Percentiles rank a stretch among this genome's conserved stretches.
phyloP scores from a whole-genome alignment of 2,888 invertebrate species.

The Achlya flavicornis region DNA sequence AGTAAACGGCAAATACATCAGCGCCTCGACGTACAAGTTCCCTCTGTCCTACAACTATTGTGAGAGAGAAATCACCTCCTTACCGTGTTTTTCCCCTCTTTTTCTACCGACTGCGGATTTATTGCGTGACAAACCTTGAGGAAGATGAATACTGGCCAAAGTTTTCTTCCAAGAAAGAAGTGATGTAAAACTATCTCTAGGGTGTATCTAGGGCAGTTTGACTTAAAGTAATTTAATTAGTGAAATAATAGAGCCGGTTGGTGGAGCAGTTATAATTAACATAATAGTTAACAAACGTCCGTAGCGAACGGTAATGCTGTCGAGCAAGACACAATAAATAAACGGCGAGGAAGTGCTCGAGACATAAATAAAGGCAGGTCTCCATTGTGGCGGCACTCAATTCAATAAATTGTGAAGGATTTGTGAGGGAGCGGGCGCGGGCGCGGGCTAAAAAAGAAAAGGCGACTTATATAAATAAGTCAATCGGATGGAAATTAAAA shows the following conservation, averaged over 20 bases:
- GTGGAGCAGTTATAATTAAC: not conserved
- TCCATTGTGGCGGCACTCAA: conserved; percentile 21
- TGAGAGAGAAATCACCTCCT: conserved; percentile 10
- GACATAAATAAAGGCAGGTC: conserved; percentile 15
- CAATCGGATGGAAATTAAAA: conserved; percentile 39
- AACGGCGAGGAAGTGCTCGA: conserved; percentile 17
- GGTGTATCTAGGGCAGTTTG: not conserved
- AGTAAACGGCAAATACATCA: not conserved
- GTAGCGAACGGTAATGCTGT: not conserved
- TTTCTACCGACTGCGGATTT: conserved; percentile 18
- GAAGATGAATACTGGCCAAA: conserved; percentile 17
- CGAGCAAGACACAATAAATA: conserved; percentile 17
- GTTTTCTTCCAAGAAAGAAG: conserved; percentile 6
- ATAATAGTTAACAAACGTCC: not conserved
- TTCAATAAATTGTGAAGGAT: conserved; percentile 20
- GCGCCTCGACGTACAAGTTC: conserved; percentile 5
- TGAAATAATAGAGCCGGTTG: not conserved
- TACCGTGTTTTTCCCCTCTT: conserved; percentile 10
- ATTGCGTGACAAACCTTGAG: conserved; percentile 21
- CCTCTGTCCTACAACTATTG: conserved; percentile 6
- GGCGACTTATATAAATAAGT: conserved; percentile 36
- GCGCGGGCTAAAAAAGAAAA: conserved; percentile 15
- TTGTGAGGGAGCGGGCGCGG: not conserved
- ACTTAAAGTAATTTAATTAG: not conserved
- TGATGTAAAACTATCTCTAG: conserved; percentile 2